Conservation (phyloP, 2,113 vertebrate genomes). For the Eptatretus burgeri region DNA sequence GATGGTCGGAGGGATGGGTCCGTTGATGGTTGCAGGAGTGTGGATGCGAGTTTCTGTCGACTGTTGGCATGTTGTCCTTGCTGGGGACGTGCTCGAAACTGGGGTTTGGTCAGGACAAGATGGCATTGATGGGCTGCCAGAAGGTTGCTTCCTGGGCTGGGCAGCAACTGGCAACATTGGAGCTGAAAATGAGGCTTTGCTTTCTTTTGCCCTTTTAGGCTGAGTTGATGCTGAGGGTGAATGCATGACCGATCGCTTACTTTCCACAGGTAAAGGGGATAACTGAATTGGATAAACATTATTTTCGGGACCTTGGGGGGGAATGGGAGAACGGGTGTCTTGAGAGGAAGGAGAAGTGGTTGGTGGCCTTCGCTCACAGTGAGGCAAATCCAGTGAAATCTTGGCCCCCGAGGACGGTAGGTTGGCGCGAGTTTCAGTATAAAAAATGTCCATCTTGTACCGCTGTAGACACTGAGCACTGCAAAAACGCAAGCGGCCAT, state of each 20-base stretch:
- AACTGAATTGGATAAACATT: neutral
- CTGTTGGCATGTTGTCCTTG: neutral
- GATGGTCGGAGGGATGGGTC: no score
- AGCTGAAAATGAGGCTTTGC: no score
- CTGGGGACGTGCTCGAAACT: neutral
- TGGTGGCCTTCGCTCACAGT: neutral
- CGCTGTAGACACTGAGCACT: neutral
- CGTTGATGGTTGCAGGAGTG: neutral
- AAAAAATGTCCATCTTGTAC: slow-evolving; percentile 2
- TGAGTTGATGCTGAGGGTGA: neutral
- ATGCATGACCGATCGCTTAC: neutral
- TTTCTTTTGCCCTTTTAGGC: neutral
- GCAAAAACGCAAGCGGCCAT: neutral
- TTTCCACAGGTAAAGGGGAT: neutral
- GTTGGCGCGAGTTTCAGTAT: slow-evolving; percentile 2
- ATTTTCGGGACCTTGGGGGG: neutral
- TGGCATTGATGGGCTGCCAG: no score
- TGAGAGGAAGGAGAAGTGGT: neutral
- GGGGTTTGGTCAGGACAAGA: neutral
- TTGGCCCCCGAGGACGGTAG: neutral
- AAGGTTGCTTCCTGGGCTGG: no score
- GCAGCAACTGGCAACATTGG: no score
- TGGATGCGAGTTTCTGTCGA: neutral
- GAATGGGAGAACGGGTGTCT: neutral
- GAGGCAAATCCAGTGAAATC: neutral